Evolutionary conservation across 2,888 invertebrate genomes (phyloP).

Genomic region (Ryuthela nishihirai): DNA sequence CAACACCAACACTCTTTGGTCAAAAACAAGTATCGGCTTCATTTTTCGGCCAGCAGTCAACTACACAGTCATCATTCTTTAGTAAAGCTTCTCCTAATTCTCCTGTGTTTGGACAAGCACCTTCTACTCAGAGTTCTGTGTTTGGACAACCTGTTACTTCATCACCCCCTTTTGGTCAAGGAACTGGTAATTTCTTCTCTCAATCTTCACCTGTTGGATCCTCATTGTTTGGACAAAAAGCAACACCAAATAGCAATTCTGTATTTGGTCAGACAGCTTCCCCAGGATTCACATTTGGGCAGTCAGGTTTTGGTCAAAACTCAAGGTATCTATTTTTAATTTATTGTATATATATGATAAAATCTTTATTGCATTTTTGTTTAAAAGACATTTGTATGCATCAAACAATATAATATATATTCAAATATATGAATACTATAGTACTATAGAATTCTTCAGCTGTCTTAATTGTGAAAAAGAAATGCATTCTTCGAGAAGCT

Average conservation of each 20-base stretch:
- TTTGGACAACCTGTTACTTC: neutral
- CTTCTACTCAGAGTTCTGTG: neutral
- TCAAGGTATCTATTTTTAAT: slow-evolving; percentile 10
- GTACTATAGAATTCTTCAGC: too few relatives aligned
- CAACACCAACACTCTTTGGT: neutral
- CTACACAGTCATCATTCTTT: slow-evolving; percentile 13
- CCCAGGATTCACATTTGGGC: slow-evolving; percentile 10
- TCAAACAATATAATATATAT: too few relatives aligned
- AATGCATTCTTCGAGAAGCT: too few relatives aligned
- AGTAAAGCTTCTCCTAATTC: slow-evolving; percentile 3
- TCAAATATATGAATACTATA: too few relatives aligned
- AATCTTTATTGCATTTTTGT: too few relatives aligned
- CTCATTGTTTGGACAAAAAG: neutral
- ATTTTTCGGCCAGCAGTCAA: slow-evolving; percentile 10
- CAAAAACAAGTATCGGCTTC: neutral
- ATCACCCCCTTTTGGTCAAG: neutral
- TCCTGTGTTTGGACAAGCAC: slow-evolving; percentile 6
- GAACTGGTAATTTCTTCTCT: neutral
- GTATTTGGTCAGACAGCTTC: neutral
- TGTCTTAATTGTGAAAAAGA: too few relatives aligned
- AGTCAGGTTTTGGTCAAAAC: slow-evolving; percentile 26
- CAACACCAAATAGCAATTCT: neutral
- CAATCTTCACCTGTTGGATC: neutral
- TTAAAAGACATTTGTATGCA: too few relatives aligned
- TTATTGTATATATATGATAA: neutral